phyloP scores from a whole-genome alignment of 2,797 vertebrate species.

The Molossus alvarezi region DNA sequence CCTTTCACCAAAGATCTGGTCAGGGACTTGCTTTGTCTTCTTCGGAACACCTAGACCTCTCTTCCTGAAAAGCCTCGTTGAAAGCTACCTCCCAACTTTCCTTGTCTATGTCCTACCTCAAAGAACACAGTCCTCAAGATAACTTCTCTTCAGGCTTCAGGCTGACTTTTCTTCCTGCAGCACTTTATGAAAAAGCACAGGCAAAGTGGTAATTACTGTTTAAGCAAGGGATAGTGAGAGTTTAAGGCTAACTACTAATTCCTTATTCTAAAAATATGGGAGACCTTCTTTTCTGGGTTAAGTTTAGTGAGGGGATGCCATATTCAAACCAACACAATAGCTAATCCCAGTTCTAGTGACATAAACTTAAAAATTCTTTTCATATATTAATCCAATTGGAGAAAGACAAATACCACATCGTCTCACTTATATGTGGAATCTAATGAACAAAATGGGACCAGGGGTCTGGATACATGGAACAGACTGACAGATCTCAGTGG shows the following conservation, averaged over 20 bases:
- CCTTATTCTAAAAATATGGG: not conserved
- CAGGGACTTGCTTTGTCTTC: not conserved
- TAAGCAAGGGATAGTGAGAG: not conserved
- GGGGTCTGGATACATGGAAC: no score
- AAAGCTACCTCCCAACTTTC: not conserved
- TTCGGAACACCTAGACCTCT: not conserved
- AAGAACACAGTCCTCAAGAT: not conserved
- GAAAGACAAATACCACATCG: no score
- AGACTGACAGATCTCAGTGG: no score
- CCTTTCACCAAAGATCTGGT: not conserved
- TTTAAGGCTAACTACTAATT: not conserved
- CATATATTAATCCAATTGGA: no score
- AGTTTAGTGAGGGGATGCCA: not conserved
- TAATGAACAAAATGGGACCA: no score
- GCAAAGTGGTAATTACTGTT: not conserved
- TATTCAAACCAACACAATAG: not conserved
- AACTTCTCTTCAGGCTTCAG: not conserved
- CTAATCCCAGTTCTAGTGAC: not conserved
- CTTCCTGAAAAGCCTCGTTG: not conserved
- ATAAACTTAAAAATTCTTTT: slow-evolving; percentile 16
- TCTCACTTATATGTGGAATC: no score
- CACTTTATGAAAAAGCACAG: not conserved
- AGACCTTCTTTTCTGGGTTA: not conserved
- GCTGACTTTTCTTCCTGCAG: not conserved
- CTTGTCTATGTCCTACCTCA: not conserved